Base-by-base conservation (phyloP, 2,113 vertebrate genomes). In the Danionella cerebrum region DNA sequence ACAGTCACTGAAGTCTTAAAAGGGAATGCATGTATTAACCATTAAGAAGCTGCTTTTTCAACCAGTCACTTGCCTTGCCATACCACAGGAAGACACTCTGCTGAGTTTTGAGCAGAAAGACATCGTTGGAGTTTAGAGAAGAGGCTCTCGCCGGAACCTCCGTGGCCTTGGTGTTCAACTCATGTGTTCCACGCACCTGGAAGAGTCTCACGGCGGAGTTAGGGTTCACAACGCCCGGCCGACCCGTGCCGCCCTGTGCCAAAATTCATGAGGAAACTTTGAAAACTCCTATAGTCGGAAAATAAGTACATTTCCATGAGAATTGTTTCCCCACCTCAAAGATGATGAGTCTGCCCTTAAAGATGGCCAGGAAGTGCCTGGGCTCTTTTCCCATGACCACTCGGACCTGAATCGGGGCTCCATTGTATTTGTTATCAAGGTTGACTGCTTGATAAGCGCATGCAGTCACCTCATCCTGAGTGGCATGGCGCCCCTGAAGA, bases 371-470 rank as follows among this genome's bases (percentile, higher is more conserved):
- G 82, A 96, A 95, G 71, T 96, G 93, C 0, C 87, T 70, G 0
- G 93, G 92, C 79, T 96, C 93, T 79, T 94, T 95, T 50, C 92
- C 92, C 93, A 96, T 95, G 0, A 89, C 82, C 83, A 96, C 92
- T 18, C 92, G 87, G 69, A 96, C 91, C 84, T 94, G 92, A 39
- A 92, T 90, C 0, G 93, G 90, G 33, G 91, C 87, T 0, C 92
- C 93, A 12, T 89, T 84, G 0, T 91, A 78, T 70, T 86, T 84
- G 52, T 84, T 87, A 76, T 96, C 93, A 65, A 96, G 27, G 29
- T 85, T 85, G 0, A 94, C 89, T 0, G 93, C 91, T 22, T 94
- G 92, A 78, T 87, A 90, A 44, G 92, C 92, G 2, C 88, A 91
- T 0, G 92, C 93, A 0, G 93, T 89, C 74, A 93, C 81, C 77